Base-by-base conservation (phyloP, 2,797 vertebrate species). In the Tenualosa ilisha region DNA sequence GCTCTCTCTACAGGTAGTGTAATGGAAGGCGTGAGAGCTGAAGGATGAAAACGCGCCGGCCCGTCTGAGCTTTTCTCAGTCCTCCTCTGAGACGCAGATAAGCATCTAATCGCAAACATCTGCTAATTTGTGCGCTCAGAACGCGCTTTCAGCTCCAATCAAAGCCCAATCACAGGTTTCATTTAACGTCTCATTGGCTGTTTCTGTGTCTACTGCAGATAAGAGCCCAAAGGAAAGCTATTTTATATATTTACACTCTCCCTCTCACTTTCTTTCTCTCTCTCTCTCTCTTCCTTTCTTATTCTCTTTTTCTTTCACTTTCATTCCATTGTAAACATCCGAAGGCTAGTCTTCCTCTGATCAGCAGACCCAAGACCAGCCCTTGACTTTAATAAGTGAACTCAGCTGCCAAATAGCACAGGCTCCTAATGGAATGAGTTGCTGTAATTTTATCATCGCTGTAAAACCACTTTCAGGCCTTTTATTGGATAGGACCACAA, bases 401-500 rank as follows among this genome's bases (percentile, higher is more conserved):
- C 15, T 22, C 37, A 7, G 40, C 15, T 37, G 20, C 65, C 65
- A 79, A 79, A 79, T 15, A 8, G 26, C 72, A 72, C 11, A 4
- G 68, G 2, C 72, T 79, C 6, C 40, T 79, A 79, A 79, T 79
- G 40, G 20, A 46, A 79, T 79, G 37, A 79, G 72, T 15, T 46
- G 40, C 12, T 79, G 40, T 46, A 43, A 43, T 79, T 40, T 79
- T 20, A 79, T 79, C 40, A 43, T 6, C 72, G 46, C 37, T 79
- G 46, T 79, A 46, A 79, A 79, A 79, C 20, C 0, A 46, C 72
- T 79, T 79, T 13, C 7, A 9, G 37, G 17, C 15, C 40, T 46
- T 46, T 79, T 79, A 79, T 79, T 79, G 40, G 72, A 79, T 46
- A 37, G 20, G 72, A 79, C 37, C 72, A 46, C 72, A 79, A 20